Base-by-base conservation (phyloP, 2,888 invertebrate species). In the Hypena proboscidalis region DNA sequence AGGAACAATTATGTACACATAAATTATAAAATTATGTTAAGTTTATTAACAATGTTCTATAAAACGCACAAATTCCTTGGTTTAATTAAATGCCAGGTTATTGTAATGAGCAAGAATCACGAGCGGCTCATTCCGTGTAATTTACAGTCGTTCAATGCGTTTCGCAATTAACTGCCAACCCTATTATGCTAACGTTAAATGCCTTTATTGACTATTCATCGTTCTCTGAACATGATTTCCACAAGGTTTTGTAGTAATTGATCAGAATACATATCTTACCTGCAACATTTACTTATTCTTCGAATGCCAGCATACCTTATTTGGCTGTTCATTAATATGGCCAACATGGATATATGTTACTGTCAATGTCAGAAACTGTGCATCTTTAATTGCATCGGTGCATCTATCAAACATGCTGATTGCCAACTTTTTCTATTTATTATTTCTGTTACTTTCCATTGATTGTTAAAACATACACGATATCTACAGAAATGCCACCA, bases 71-170 rank as follows among this genome's bases (percentile, higher is more conserved):
- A 35, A 51, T 58, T 46, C 39, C 30, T 73, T 51, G 62, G 69
- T 80, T 85, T 83, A 85, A 85, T 86, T 83, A 82, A 85, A 82
- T 77, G 77, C 71, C 77, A 77, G 73, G 81, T 81, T 84, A 83
- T 84, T 84, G 80, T 86, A 87, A 86, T 85, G 83, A 80, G 75
- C 79, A 78, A 77, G 76, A 82, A 81, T 80, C 80, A 77, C 78
- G 77, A 51, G 38, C 46, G 38, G 22, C 32, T 78, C 78, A 80
- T 85, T 82, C 83, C 79, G 71, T 69, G 78, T 80, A 83, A 85
- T 84, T 85, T 80, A 80, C 81, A 85, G 82, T 82, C 78, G 75
- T 79, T 81, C 75, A 81, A 75, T 82, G 80, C 74, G 74, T 80
- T 80, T 78, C 70, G 81, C 80, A 85, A 85, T 85, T 84, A 85